Evolutionary conservation across 1,140 invertebrate genomes (phyloP), one percentile per base, ranked within the genome.

Genomic region (Gonioctena quinquepunctata): DNA sequence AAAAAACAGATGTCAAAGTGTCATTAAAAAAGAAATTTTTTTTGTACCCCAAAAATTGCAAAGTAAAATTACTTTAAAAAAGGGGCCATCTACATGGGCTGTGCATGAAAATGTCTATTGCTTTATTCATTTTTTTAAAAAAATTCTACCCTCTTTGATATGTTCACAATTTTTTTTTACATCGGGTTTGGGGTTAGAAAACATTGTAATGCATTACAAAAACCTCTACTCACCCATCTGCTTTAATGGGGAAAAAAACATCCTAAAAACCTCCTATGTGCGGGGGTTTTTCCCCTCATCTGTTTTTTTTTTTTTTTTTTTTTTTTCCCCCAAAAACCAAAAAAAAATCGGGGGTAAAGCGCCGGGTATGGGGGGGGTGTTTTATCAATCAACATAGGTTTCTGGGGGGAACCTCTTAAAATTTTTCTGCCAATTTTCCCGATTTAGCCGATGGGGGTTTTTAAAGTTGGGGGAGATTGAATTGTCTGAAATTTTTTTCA

Each of bases 261-360:
- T 84, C 99, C 97, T 76, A 87, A 82, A 73, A 92, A 76, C 56
- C 92, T 84, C 65, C 93, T 89, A 84, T 95, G 90, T 2, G 96
- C 96, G 61, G 91, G 89, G 1, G 96, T 99, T 90, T 96, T 98
- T 90, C 97, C 92, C 83, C 97, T 88, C 94, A 98, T 96, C 79
- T 96, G 99, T 68, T 97, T 93, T 68, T 92, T 76, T 84, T 98
- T 98, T 80, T 96, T 93, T 66, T 90, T 88, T 27, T 98, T 95
- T 0, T 96, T 98, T 87, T 99, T 97, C 1, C 93, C 94, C 83
- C 97, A 99, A 86, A 99, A 99, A 0, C 97, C 97, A 81, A 92
- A 93, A 77, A 99, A 99, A 82, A 99, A 97, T 86, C 99, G 97
- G 79, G 93, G 96, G 6, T 94, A 95, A 1, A 99, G 79, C 0